Percentiles rank a stretch among this genome's conserved stretches.
Conservation (phyloP, 2,797 vertebrate species). For the Pteronotus mesoamericanus region DNA sequence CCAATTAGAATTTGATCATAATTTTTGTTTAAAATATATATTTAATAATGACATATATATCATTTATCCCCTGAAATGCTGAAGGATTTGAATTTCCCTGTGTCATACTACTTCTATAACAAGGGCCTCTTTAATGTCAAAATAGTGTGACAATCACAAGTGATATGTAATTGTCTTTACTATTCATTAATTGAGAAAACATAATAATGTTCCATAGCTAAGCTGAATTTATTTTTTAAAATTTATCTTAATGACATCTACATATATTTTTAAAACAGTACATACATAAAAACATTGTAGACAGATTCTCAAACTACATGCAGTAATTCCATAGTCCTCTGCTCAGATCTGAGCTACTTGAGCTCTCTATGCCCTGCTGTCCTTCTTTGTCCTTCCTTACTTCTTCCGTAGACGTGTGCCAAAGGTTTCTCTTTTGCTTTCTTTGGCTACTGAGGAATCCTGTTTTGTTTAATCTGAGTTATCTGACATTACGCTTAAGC, state of each 20-base stretch:
- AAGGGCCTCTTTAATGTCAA: neutral
- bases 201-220: neutral
- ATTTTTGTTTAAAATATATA: neutral
- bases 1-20: neutral
- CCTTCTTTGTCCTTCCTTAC: neutral
- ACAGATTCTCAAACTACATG: neutral
- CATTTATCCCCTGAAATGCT: neutral
- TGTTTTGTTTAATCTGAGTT: neutral
- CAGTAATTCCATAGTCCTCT: neutral
- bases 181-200: neutral
- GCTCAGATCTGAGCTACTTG: neutral
- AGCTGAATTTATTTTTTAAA: neutral
- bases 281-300: neutral
- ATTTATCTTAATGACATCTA: slow-evolving; percentile 4
- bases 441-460: neutral
- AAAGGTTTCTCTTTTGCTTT: neutral
- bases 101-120: neutral
- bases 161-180: neutral
- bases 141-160: neutral
- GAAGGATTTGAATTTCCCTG: neutral
- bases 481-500: neutral
- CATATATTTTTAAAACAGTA: neutral
- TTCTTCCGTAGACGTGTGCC: neutral
- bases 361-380: neutral
- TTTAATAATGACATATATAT: neutral